A percentile compares a stretch with the other conserved stretches of the same genome.
Conservation (phyloP, 2,888 invertebrate genomes). For the Halictus ligatus region DNA sequence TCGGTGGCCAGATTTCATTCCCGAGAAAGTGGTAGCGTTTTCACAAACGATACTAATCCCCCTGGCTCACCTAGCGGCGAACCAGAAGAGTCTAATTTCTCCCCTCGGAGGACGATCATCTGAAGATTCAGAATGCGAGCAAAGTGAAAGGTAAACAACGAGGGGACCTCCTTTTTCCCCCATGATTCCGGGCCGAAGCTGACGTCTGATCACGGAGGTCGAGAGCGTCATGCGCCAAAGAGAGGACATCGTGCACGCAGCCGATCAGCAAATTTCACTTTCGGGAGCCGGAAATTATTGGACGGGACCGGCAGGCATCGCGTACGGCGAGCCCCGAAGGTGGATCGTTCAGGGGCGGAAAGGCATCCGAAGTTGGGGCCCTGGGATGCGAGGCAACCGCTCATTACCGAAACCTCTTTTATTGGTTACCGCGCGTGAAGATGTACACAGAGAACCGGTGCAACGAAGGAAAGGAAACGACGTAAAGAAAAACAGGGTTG, state of each 20-base stretch:
- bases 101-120: not conserved
- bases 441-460: constrained; percentile 65
- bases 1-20: not conserved
- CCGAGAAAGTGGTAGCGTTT: not conserved
- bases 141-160: constrained; percentile 9
- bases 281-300: constrained; percentile 69
- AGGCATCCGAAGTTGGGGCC: constrained; percentile 53
- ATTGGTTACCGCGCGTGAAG: constrained; percentile 78
- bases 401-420: constrained; percentile 78
- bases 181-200: not conserved
- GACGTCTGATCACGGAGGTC: not conserved
- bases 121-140: not conserved
- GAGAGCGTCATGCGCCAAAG: constrained; percentile 1
- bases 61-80: not conserved
- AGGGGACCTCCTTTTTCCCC: not conserved
- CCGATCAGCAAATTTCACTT: constrained; percentile 68
- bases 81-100: not conserved
- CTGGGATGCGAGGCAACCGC: constrained; percentile 68
- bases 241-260: constrained; percentile 10
- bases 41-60: not conserved
- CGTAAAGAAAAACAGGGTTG: constrained; percentile 55
- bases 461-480: constrained; percentile 68
- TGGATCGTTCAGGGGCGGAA: constrained; percentile 63
- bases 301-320: constrained; percentile 35
- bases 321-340: constrained; percentile 27